Evolutionary conservation across 2,113 vertebrate genomes (phyloP), one percentile per base, ranked within the genome.

Genomic region (Sebastes fasciatus): DNA sequence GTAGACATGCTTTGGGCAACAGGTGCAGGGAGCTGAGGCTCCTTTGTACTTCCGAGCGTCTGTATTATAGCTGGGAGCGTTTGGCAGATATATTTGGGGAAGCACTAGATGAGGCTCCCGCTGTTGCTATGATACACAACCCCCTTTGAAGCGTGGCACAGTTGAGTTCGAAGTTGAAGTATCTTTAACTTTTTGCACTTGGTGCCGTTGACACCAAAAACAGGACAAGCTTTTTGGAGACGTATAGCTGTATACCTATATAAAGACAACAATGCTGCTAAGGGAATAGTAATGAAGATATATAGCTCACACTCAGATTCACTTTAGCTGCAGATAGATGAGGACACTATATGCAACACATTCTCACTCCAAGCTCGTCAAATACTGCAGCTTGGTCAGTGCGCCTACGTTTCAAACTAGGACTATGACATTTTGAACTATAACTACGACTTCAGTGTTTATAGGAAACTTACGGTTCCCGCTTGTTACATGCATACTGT

Each of bases 1-100:
- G 80, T 48, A 73, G 83, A 86, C 72, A 70, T 16, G 76, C 87
- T 86, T 45, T 19, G 54, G 78, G 85, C 82, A 76, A 83, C 60
- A 78, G 88, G 70, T 85, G 84, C 66, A 80, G 74, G n/a, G 67
- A 74, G 81, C 61, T 11, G 43, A 62, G 60, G 62, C 23, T 13
- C n/a, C 76, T 92, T 86, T 85, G 83, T 85, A 91, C 83, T 85
- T 48, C 54, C 34, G 62, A 79, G 85, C 69, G 60, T 86, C 77
- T 81, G 74, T 76, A 74, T 85, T 77, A 84, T 78, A 91, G 84
- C 86, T 75, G 11, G 19, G 19, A 82, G 82, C 65, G 5, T 14
- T 82, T 49, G 77, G 84, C 68, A 80, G 84, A 84, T 88, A 90
- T 88, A 73, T 79, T 81, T 51, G 67, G 84, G 45, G 34, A 69